Percentiles rank a stretch among this genome's conserved stretches.
These are phyloP conservation scores for Fringilla coelebs DNA, from an alignment of 2,797 vertebrate species.

Conservation along the genomic window DNA sequence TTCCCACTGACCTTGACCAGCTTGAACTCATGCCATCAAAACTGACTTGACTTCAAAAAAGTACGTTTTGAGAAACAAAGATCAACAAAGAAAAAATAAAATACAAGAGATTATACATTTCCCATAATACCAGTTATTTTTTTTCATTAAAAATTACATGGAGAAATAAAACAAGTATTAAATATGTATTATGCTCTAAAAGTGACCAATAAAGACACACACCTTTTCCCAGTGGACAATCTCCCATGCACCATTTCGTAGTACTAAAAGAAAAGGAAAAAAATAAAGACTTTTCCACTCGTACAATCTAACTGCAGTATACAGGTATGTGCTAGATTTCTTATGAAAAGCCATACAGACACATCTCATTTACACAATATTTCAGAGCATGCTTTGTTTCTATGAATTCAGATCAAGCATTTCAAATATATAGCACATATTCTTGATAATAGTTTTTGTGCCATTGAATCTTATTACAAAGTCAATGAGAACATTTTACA, in stretches of 20 bases:
- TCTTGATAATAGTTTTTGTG: background rate
- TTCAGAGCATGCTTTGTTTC: background rate
- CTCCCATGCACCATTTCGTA: constrained; percentile 98
- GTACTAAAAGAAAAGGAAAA: constrained; percentile 73
- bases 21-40: background rate
- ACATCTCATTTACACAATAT: background rate
- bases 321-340: background rate
- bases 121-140: background rate
- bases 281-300: background rate
- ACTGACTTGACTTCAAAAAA: background rate
- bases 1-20: background rate
- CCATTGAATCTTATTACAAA: background rate
- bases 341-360: background rate
- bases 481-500: background rate
- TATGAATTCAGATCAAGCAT: background rate
- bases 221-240: constrained; percentile 99
- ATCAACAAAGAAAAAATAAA: background rate
- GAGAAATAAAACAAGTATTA: background rate
- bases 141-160: background rate
- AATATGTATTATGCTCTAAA: background rate
- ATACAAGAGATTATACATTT: background rate
- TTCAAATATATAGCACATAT: background rate
- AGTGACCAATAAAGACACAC: constrained; percentile 58
- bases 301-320: background rate
- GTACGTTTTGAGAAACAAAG: background rate